These are phyloP conservation scores for Spisula subtruncata DNA, from an alignment of 2,888 invertebrate genomes.

Conservation along the genomic window DNA sequence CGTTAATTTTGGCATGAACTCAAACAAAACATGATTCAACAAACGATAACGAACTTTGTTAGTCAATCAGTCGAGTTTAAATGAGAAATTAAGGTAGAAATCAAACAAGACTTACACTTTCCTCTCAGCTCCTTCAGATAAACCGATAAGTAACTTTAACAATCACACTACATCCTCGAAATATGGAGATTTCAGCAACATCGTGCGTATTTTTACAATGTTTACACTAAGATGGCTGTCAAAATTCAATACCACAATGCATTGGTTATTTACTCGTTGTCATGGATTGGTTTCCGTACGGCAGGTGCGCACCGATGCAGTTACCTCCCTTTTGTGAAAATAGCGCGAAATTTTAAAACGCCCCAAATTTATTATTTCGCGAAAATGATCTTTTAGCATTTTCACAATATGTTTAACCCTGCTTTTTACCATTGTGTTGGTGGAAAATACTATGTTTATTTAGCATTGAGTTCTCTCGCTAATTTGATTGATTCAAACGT, in stretches of 20 bases:
- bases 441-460: too few relatives aligned
- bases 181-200: not conserved
- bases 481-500: too few relatives aligned
- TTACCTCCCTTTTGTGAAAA: constrained; percentile 20
- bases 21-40: constrained; percentile 22
- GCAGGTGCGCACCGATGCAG: constrained; percentile 24
- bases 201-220: constrained; percentile 1
- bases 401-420: too few relatives aligned
- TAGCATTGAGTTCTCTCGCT: too few relatives aligned
- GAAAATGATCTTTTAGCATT: too few relatives aligned
- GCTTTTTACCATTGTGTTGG: too few relatives aligned
- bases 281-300: constrained; percentile 54
- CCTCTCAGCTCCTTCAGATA: not conserved
- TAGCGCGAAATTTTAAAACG: constrained; percentile 23
- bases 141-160: not conserved
- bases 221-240: constrained; percentile 57
- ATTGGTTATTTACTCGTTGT: constrained; percentile 67
- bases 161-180: not conserved
- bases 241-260: constrained; percentile 71
- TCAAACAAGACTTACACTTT: not conserved
- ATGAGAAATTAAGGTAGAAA: not conserved
- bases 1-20: constrained; percentile 19
- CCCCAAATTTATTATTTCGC: too few relatives aligned
- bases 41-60: not conserved
- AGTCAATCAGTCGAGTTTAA: not conserved